Evolutionary conservation across 2,113 vertebrate species (phyloP).

Genomic region (Dendrocopos noguchii): DNA sequence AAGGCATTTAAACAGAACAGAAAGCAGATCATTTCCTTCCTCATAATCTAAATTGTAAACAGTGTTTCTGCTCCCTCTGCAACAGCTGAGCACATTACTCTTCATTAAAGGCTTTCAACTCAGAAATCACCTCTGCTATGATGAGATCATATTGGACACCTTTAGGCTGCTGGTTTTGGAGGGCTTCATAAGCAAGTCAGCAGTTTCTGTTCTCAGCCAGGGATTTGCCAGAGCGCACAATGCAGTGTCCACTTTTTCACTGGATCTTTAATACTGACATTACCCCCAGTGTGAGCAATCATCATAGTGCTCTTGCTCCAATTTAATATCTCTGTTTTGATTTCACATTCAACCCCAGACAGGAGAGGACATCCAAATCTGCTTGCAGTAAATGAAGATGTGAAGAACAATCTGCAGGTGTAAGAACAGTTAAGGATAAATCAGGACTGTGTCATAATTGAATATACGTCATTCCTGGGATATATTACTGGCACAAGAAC

Average conservation of each 20-base stretch:
- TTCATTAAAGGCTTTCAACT: background rate
- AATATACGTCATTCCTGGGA: background rate
- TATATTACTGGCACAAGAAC: background rate
- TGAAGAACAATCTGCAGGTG: background rate
- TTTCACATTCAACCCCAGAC: background rate
- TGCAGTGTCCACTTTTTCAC: fast-evolving
- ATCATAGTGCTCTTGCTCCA: background rate
- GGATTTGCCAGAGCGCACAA: background rate
- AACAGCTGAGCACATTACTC: background rate
- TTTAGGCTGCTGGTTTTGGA: background rate
- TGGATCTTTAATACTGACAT: background rate
- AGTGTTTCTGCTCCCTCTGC: background rate
- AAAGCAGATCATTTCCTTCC: background rate
- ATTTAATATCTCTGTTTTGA: background rate
- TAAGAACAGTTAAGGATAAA: background rate
- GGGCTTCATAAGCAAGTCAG: background rate
- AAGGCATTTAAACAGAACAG: background rate
- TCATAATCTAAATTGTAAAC: background rate
- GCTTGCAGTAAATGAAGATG: background rate
- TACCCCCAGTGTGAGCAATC: fast-evolving
- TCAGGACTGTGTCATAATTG: background rate
- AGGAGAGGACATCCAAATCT: background rate
- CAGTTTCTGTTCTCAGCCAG: background rate
- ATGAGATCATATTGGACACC: background rate
- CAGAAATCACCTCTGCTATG: background rate